Evolutionary conservation across 2,888 invertebrate genomes (phyloP).

Genomic region (Heliconius ismenius): DNA sequence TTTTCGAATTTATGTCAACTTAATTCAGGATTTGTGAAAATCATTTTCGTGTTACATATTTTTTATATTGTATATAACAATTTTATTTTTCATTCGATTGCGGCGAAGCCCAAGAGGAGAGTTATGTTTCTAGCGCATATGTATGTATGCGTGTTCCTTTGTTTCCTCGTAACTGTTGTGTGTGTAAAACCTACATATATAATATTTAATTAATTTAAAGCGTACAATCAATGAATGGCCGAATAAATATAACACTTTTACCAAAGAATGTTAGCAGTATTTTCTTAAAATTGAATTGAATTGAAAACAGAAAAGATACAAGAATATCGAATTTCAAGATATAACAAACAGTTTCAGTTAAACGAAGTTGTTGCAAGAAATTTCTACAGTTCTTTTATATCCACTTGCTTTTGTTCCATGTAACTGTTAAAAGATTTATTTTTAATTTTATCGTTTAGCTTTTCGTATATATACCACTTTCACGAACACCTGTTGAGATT

Average conservation of each 20-base stretch:
- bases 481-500: neutral
- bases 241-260: neutral
- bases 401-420: neutral
- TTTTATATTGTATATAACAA: no score
- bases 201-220: no score
- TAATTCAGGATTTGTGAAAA: no score
- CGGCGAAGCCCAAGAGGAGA: no score
- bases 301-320: neutral
- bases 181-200: no score
- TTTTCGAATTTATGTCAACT: neutral
- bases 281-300: constrained; percentile 3
- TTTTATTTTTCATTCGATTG: no score
- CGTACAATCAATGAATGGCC: neutral
- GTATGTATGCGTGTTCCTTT: no score
- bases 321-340: constrained; percentile 11
- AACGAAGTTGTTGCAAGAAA: neutral
- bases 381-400: neutral
- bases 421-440: neutral
- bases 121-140: no score
- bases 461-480: neutral
- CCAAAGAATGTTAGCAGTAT: neutral
- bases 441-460: neutral
- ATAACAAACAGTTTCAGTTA: neutral
- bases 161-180: no score
- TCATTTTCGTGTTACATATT: neutral